Evolutionary conservation across 2,113 vertebrate genomes (phyloP).

Genomic region (Brachypodius melanocephalos): DNA sequence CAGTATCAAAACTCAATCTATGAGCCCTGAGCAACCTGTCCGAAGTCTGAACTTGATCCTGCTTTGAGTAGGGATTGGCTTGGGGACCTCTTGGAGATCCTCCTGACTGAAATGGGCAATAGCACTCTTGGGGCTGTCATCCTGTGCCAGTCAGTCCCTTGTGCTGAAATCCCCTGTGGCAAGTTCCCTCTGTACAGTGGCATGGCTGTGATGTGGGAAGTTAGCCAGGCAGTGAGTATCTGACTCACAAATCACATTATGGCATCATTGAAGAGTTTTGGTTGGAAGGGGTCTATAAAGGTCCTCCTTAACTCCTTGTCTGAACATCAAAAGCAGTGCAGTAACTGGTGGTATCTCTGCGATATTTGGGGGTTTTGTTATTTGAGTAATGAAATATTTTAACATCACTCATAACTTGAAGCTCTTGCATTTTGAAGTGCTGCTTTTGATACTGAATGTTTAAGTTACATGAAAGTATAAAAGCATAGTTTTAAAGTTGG

Average conservation of each 20-base stretch:
- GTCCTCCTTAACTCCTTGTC: background rate
- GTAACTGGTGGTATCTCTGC: background rate
- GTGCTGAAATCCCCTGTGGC: background rate
- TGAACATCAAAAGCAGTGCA: background rate
- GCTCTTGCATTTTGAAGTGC: background rate
- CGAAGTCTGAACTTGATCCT: background rate
- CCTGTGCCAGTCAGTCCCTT: background rate
- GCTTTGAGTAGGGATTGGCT: background rate
- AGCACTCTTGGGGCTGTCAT: background rate
- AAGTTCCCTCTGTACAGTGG: background rate
- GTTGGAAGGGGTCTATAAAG: background rate
- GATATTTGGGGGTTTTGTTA: background rate
- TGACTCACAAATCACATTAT: background rate
- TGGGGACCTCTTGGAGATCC: background rate
- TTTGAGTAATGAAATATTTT: background rate
- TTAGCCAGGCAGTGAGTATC: background rate
- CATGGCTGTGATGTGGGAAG: background rate
- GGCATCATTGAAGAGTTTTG: background rate
- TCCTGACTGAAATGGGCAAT: background rate
- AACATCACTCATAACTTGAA: background rate
- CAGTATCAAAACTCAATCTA: background rate
- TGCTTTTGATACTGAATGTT: background rate
- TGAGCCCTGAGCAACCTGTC: background rate
- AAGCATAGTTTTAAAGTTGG: background rate
- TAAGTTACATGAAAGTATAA: background rate